Base-by-base conservation (phyloP, 2,888 invertebrate species). In the Acleris laterana region DNA sequence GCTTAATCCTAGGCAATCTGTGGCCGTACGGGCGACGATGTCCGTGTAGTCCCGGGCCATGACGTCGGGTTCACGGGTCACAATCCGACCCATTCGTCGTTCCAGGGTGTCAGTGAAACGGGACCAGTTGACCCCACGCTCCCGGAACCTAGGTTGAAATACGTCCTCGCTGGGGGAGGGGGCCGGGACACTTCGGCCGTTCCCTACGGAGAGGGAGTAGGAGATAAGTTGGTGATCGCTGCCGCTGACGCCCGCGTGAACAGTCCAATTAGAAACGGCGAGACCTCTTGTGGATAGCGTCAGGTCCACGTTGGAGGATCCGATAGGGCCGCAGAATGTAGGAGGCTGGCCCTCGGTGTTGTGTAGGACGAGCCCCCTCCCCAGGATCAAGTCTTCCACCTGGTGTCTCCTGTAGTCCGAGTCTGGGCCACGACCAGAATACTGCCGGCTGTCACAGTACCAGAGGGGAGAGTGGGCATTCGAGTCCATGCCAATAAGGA, bases 241-340 rank as follows among this genome's bases (percentile, higher is more conserved):
- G 19, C 5, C 53, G 11, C 57, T 22, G 13, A 9, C 19, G 2
- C 52, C 42, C 11, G 19, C n/a, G 3, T 63, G 68, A 0, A 76
- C 74, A 5, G 0, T n/a, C 77, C 79, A 77, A 0, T 68, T 56
- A 0, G 5, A 0, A 0, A 72, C 61, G 0, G 4, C 3, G 0
- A 66, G 38, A 0, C 72, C 67, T 0, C 76, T 28, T 0, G 73
- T 72, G 0, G 69, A 13, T 0, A 78, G 6, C 0, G 77, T 79
- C 0, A 78, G 4, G 66, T 79, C 77, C 0, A 79, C 69, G 46
- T 77, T 78, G 0, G 77, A 74, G 25, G 65, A 56, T 0, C 74
- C 75, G 19, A 74, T 74, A 0, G 62, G 7, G 0, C 69, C 62
- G 11, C 19, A 0, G 19, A 75, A 79, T 0, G 75, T 78, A 0